Percentiles rank a stretch among this genome's conserved stretches.
These are phyloP conservation scores for Mormyrops boulengeri DNA, from an alignment of 2,797 vertebrate species.

Conservation along the genomic window DNA sequence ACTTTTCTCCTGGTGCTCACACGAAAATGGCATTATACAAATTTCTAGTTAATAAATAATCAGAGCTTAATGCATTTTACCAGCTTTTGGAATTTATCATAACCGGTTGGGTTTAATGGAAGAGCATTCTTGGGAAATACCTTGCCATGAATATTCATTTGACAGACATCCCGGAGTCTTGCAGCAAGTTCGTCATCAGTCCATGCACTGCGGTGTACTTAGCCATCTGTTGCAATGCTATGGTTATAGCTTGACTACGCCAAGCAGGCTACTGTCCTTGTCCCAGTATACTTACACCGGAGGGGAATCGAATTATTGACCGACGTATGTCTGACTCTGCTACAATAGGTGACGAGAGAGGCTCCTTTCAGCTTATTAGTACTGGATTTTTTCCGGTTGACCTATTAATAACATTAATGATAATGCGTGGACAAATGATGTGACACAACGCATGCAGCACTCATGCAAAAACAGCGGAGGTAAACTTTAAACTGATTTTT, in stretches of 20 bases:
- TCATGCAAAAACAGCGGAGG: neutral
- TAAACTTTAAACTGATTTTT: neutral
- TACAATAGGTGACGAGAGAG: neutral
- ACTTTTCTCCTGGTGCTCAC: neutral
- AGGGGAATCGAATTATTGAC: neutral
- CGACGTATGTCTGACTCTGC: neutral
- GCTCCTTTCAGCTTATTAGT: neutral
- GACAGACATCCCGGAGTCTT: neutral
- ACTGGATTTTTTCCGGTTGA: neutral
- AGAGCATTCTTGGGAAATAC: neutral
- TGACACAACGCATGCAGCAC: neutral
- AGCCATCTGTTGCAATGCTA: neutral
- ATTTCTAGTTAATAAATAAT: neutral
- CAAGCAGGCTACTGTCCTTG: neutral
- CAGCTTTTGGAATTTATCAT: neutral
- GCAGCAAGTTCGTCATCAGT: neutral
- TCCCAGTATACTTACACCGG: neutral
- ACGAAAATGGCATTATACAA: neutral
- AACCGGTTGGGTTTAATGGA: neutral
- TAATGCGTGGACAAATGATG: neutral
- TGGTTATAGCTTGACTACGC: neutral
- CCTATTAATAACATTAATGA: neutral
- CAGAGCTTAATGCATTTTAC: conserved; percentile 1
- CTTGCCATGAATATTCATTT: neutral
- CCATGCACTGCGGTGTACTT: neutral